Evolutionary conservation across 2,797 vertebrate species (phyloP), one percentile per base, ranked within the genome.

Genomic region (Premnoplex brunnescens): DNA sequence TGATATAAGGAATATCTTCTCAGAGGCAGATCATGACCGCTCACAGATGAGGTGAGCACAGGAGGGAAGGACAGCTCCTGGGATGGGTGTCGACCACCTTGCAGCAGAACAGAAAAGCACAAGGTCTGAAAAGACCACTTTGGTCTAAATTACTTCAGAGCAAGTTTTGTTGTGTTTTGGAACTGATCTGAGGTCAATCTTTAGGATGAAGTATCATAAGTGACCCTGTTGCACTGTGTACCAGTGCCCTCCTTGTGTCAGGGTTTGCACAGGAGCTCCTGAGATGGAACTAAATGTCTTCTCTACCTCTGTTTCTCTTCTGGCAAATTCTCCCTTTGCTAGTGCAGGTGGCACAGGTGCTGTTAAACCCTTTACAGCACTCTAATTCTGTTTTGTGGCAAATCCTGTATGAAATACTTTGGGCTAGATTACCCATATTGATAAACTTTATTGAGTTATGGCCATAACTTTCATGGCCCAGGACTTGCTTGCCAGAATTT

Each of bases 311-410:
- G 24, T 16, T 80, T 44, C 26, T 56, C 39, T 58, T 41, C 26
- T 60, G n/a, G 26, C 18, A 63, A 44, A 79, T 63, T 22, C 28
- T 59, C 43, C 54, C 9, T 10, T 14, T 54, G 24, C 14, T 36
- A 67, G 34, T 23, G 30, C 36, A 44, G 55, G 44, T 37, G 49
- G 19, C 43, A 60, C 19, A 76, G 46, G 22, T 72, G 79, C 52
- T 78, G 39, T 44, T 75, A 83, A 83, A 59, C 12, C n/a, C 41
- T 67, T 56, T 26, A 55, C 20, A 85, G 44, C 51, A 27, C 51
- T 43, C 49, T 13, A 56, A 5, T 41, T 68, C 54, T 56, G 64
- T 49, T 26, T 41, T 0, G 1, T 0, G 19, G 19, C 12, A 62
- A 56, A 84, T 19, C 26, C 56, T 49, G 9, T 4, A 30, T 36